Base-by-base conservation (phyloP, 2,888 invertebrate genomes). In the Phaonia tiefii region DNA sequence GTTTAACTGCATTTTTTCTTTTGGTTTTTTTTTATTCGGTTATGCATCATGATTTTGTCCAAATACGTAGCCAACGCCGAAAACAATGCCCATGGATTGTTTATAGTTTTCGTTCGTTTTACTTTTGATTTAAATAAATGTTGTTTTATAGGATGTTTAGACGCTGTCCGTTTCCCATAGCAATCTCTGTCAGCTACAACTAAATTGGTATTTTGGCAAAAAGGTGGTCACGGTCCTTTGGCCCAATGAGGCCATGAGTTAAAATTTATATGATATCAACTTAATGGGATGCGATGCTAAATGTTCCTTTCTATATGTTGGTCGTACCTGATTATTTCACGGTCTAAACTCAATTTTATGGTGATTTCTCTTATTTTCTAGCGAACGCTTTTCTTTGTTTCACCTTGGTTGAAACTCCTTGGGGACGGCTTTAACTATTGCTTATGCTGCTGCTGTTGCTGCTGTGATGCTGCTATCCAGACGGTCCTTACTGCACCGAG, bases 41-140 rank as follows among this genome's bases (percentile, higher is more conserved):
- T 71, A 69, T 73, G 66, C 17, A 69, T 65, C 65, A 70, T 74
- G 69, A 79, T 74, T 74, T 65, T 20, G 39, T 39, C 20, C 42
- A 20, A 63, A 63, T 17, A 60, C 31, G 39, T 1, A 39, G 13
- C n/a, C n/a, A 11, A 22, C 17, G 13, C 15, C 39, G 17, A 63
- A 20, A 63, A 63, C 63, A 42, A 42, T 63, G 63, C 11, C 11
- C 26, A 58, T 58, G 58, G 58, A 15, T 31, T 31, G 31, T 31
- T 31, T n/a, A 8, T 31, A 5, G 31, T 31, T 31, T 3, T 31
- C 8, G 31, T 31, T 26, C 11, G 25, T 3, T 56, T 8, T 26
- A n/a, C 13, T 60, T 42, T 63, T 63, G 63, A 63, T 63, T 42
- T 63, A 63, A 63, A 63, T 63, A 63, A 63, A 63, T 63, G 22